Conservation (phyloP, 2,797 vertebrate species). For the Silurus aristotelis region DNA sequence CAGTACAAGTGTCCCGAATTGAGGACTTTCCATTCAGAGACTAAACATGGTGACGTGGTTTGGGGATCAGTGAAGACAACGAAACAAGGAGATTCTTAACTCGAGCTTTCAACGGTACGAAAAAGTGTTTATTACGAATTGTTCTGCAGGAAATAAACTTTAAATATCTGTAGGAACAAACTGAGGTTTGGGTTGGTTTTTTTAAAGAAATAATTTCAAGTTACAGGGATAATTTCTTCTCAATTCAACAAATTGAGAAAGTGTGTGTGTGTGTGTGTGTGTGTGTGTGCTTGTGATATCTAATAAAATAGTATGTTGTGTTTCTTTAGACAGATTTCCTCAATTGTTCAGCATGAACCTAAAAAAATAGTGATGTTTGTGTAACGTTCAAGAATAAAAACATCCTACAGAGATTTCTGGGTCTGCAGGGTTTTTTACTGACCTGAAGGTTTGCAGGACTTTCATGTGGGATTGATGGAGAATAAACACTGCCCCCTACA, state of each 20-base stretch:
- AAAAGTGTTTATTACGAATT: too few species aligned
- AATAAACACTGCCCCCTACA: constrained; percentile 39
- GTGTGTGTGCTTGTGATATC: background rate
- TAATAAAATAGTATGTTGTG: background rate
- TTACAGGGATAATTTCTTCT: background rate
- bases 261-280: too few species aligned
- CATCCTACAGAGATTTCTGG: background rate
- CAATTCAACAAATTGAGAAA: background rate
- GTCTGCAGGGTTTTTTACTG: background rate
- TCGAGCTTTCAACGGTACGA: too few species aligned
- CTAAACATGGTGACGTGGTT: too few species aligned
- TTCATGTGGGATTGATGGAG: background rate
- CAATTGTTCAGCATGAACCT: background rate
- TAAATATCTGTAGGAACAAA: too few species aligned
- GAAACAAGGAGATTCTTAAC: too few species aligned
- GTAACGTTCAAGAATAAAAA: background rate
- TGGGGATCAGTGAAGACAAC: too few species aligned
- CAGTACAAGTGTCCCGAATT: too few species aligned
- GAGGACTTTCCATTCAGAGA: too few species aligned
- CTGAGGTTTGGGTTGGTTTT: too few species aligned
- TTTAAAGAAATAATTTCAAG: background rate
- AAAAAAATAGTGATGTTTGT: background rate
- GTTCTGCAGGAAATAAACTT: too few species aligned
- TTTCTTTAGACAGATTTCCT: background rate
- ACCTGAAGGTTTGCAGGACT: background rate